Percentiles rank a stretch among this genome's conserved stretches.
phyloP scores from a whole-genome alignment of 2,888 invertebrate genomes.

The Stratiomys singularior region DNA sequence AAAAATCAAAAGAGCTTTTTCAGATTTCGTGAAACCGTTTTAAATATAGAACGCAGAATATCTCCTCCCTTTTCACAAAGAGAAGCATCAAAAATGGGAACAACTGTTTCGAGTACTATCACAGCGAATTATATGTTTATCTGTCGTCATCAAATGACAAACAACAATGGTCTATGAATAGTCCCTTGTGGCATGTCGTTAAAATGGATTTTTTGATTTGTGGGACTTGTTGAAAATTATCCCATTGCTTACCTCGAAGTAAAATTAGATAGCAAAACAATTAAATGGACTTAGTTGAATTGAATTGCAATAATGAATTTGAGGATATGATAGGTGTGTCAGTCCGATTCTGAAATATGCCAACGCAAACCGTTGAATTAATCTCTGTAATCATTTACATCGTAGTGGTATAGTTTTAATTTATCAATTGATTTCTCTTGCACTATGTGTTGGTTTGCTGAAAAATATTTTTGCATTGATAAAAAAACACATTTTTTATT shows the following conservation, averaged over 20 bases:
- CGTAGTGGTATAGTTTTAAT: neutral
- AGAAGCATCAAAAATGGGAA: conserved; percentile 24
- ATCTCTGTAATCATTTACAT: conserved; percentile 1
- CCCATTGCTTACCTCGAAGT: neutral
- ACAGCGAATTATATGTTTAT: neutral
- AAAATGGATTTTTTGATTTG: neutral
- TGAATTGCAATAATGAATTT: neutral
- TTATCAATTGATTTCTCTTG: neutral
- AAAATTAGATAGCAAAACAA: neutral
- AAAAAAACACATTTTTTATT: too few relatives aligned
- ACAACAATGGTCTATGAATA: conserved; percentile 39
- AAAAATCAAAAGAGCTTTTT: neutral
- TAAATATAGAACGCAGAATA: neutral
- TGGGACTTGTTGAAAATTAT: neutral
- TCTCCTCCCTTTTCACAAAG: neutral
- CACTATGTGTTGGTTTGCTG: too few relatives aligned
- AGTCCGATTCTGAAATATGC: neutral
- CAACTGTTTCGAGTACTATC: conserved; percentile 1
- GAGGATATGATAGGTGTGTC: neutral
- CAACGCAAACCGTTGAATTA: conserved; percentile 13
- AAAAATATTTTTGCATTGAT: too few relatives aligned
- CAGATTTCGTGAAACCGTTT: neutral
- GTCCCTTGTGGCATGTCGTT: conserved; percentile 26
- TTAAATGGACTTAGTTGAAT: neutral
- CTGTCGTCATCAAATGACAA: conserved; percentile 40